Base-by-base conservation (phyloP, 2,888 invertebrate species). In the Eurytoma californica region DNA sequence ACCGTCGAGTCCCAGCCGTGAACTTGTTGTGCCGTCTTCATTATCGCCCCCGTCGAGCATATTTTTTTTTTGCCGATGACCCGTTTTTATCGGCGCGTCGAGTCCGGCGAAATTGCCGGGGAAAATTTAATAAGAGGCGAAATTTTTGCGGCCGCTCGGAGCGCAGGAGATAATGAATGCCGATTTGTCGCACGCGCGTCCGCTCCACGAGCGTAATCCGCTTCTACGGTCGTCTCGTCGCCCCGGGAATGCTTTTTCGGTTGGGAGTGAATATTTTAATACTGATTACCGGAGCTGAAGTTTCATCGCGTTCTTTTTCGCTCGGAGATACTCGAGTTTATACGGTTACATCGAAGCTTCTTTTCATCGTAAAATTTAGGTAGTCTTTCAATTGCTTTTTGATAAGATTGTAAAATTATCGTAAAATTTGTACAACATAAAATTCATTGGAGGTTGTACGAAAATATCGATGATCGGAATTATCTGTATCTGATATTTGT, bases 1-100 rank as follows among this genome's bases (percentile, higher is more conserved):
- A 57, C 16, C 51, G 14, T 20, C 7, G 55, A 69, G 47, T 68
- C 63, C 49, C 28, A 49, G 24, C 60, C 72, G 61, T 69, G 69
- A 69, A 69, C 70, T 63, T 63, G 61, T 72, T 72, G 61, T 12
- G 18, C 60, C 39, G 70, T n/a, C 72, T 20, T 63, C 63, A 16
- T 72, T 63, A 72, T 61, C 30, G 53, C 53, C n/a, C n/a, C 13
- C 53, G 53, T 63, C 51, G 61, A n/a, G 47, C 51, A 53, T 51
- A 24, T 4, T 28, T n/a, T 18, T 13, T n/a, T 39, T 39, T 7
- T 39, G 53, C 53, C 14, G n/a, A 53, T 53, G 53, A 53, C 53
- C 53, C 53, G 53, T 16, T 53, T 53, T 53, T 14, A 53, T 14
- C 53, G 14, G 16, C n/a, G n/a, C 53, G 53, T 13, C 60, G 14